phyloP scores from a whole-genome alignment of 1,140 invertebrate genomes.

The Laupala kohalensis region DNA sequence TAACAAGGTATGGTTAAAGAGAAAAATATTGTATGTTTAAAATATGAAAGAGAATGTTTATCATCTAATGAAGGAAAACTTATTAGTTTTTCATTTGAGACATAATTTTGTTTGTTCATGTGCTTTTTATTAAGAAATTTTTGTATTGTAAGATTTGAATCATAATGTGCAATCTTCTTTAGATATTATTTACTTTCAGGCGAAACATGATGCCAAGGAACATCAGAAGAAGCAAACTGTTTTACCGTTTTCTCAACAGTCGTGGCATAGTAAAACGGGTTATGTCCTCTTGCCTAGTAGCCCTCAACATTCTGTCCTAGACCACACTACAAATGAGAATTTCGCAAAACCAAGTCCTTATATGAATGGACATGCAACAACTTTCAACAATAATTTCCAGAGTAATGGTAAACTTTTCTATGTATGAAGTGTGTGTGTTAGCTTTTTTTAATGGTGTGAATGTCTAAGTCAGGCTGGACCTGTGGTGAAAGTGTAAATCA shows the following conservation, averaged over 20 bases:
- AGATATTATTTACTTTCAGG: slow-evolving; percentile 29
- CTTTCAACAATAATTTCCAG: not conserved
- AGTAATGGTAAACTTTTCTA: not conserved
- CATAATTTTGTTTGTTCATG: not conserved
- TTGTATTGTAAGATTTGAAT: not conserved
- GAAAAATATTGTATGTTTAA: not conserved
- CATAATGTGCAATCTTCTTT: not conserved
- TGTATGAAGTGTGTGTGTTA: not conserved
- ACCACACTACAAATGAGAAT: not conserved
- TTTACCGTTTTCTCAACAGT: slow-evolving; percentile 34
- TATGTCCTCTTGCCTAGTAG: not conserved
- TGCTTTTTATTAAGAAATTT: not conserved
- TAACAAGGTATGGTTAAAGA: slow-evolving; percentile 52
- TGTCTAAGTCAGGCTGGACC: not conserved
- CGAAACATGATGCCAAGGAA: slow-evolving; percentile 55
- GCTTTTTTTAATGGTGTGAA: not conserved
- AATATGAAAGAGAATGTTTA: too few species aligned
- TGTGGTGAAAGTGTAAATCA: too few species aligned
- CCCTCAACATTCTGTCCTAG: not conserved
- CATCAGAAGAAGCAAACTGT: slow-evolving; percentile 35
- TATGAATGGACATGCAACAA: not conserved
- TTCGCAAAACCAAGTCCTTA: not conserved
- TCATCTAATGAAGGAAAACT: too few species aligned
- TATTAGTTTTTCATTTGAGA: too few species aligned
- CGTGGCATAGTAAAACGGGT: slow-evolving; percentile 7